Conservation (phyloP, 2,797 vertebrate species). For the Eptatretus atami region DNA sequence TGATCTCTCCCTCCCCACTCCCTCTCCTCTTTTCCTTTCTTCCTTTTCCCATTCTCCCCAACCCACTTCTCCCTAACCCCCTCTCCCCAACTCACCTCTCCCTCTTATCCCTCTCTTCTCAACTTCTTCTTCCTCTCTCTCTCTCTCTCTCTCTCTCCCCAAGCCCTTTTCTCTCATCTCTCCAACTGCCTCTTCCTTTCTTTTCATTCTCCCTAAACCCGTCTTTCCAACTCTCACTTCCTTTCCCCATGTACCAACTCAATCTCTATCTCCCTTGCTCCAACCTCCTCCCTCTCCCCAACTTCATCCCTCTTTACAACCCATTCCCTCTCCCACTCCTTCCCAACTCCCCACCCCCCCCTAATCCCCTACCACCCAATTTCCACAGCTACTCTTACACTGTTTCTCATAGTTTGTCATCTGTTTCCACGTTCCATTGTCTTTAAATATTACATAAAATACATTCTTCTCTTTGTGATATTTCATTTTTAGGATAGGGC, state of each 20-base stretch:
- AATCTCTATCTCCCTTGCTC: not conserved
- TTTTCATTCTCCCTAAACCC: not conserved
- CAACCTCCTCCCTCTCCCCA: not conserved
- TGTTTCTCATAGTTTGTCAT: not conserved
- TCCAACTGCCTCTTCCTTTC: not conserved
- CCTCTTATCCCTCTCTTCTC: not conserved
- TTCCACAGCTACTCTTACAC: not conserved
- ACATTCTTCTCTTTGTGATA: not conserved
- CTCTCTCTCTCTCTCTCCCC: not conserved
- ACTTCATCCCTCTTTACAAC: not conserved
- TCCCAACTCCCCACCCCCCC: not conserved
- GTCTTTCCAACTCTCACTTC: not conserved
- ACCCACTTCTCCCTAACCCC: conserved; percentile 9
- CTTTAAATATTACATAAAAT: not conserved
- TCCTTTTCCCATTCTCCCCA: conserved; percentile 7
- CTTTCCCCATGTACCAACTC: too few species aligned
- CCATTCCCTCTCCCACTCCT: not conserved
- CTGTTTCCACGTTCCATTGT: not conserved
- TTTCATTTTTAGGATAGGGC: too few species aligned
- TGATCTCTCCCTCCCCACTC: conserved; percentile 23
- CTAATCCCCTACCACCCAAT: not conserved
- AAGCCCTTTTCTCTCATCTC: not conserved
- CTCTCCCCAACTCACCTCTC: conserved; percentile 6
- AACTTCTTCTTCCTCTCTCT: not conserved
- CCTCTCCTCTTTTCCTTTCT: conserved; percentile 13